These are phyloP conservation scores for Sarotherodon lohbergeri DNA, from an alignment of 2,113 vertebrate genomes.

Conservation along the genomic window DNA sequence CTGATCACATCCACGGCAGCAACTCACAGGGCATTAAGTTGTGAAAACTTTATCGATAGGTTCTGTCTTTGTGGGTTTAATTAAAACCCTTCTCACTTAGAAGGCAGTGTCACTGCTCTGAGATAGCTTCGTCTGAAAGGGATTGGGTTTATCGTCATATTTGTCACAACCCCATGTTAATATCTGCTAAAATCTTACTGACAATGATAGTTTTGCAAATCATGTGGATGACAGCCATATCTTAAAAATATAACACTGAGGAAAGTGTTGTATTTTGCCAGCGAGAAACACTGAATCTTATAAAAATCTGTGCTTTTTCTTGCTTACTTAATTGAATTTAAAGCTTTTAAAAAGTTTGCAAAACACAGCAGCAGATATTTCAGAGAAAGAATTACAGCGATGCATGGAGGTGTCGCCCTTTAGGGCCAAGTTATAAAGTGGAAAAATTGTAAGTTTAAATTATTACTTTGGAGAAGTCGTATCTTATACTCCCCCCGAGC, in stretches of 20 bases:
- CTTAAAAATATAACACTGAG: not conserved
- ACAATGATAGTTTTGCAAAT: slow-evolving; percentile 12
- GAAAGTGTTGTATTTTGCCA: not conserved
- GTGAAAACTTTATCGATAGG: slow-evolving; percentile 61
- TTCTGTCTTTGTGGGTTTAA: slow-evolving; percentile 55
- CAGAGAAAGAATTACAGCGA: not conserved
- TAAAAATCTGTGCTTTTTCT: not conserved
- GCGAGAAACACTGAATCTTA: not conserved
- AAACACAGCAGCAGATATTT: not conserved
- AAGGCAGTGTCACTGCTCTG: slow-evolving; percentile 1
- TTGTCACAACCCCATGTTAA: slow-evolving; percentile 24
- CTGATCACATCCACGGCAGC: slow-evolving; percentile 32
- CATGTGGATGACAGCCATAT: slow-evolving; percentile 27
- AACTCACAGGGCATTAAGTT: slow-evolving; percentile 54
- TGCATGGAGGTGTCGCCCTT: not conserved
- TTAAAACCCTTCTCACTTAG: slow-evolving; percentile 56
- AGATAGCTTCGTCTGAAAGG: not conserved
- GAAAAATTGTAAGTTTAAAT: slow-evolving; percentile 1
- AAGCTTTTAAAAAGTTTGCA: not conserved
- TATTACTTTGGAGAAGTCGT: slow-evolving; percentile 2
- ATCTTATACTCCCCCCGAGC: not conserved
- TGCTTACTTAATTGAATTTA: not conserved
- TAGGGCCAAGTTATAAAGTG: not conserved
- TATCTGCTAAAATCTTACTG: not conserved
- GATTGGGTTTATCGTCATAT: not conserved